Percentiles rank a stretch among this genome's conserved stretches.
These are phyloP conservation scores for Chironomus striatipennis DNA, from an alignment of 1,140 invertebrate genomes.

Conservation along the genomic window DNA sequence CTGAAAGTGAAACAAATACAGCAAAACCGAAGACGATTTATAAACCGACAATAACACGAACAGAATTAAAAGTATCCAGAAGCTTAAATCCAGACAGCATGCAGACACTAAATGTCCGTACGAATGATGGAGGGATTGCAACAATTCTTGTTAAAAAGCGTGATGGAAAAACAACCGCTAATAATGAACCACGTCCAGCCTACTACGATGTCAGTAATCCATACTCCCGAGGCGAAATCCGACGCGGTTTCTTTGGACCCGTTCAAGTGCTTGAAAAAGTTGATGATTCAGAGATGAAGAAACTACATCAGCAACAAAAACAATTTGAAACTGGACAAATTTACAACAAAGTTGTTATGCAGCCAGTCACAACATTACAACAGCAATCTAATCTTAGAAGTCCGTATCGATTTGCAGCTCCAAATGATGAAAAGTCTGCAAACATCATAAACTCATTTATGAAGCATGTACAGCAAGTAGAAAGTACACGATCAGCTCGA, in stretches of 20 bases:
- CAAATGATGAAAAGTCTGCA: constrained; percentile 18
- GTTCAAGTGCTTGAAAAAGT: neutral
- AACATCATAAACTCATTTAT: constrained; percentile 26
- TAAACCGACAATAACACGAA: constrained; percentile 51
- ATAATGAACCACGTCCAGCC: neutral
- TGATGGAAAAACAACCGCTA: neutral
- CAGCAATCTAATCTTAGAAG: constrained; percentile 1
- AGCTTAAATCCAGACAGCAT: constrained; percentile 65
- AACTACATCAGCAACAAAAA: neutral
- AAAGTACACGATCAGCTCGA: neutral
- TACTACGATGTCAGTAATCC: constrained; percentile 11
- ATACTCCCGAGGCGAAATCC: neutral
- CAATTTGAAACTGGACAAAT: constrained; percentile 10
- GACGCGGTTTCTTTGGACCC: neutral
- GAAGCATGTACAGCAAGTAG: constrained; percentile 25
- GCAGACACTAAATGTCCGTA: constrained; percentile 63
- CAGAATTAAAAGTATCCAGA: constrained; percentile 65
- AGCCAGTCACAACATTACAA: neutral
- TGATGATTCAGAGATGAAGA: neutral
- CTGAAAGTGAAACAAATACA: neutral
- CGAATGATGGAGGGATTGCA: constrained; percentile 60
- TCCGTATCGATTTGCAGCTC: constrained; percentile 24
- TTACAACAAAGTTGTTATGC: neutral
- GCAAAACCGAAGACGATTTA: constrained; percentile 28
- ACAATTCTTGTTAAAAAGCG: constrained; percentile 69